A percentile compares a stretch with the other conserved stretches of the same genome.
phyloP scores from a whole-genome alignment of 2,888 invertebrate species.

The Aleiodes alternator region DNA sequence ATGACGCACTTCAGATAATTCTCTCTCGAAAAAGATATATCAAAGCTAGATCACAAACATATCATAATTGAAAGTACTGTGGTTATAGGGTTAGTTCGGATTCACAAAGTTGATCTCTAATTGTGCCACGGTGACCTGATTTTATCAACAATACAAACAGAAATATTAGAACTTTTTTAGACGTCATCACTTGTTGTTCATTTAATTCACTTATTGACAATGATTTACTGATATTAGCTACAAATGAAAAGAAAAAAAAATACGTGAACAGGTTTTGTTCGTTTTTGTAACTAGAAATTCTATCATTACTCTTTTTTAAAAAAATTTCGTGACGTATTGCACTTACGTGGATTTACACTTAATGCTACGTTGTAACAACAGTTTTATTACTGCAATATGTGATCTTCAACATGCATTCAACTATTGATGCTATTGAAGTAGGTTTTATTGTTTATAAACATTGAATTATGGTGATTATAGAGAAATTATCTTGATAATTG shows the following conservation, averaged over 20 bases:
- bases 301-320: background rate
- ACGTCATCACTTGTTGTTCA: background rate
- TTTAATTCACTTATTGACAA: background rate
- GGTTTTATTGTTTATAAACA: background rate
- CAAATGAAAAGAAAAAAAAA: conserved; percentile 21
- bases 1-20: too few relatives aligned
- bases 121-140: conserved; percentile 5
- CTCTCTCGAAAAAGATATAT: too few relatives aligned
- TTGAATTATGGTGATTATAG: too few relatives aligned
- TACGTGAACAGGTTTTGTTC: background rate
- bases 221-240: background rate
- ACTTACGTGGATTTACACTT: conserved; percentile 19
- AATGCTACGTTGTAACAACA: background rate
- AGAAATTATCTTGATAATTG: too few relatives aligned
- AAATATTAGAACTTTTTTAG: background rate
- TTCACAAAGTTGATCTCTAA: background rate
- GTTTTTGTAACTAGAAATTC: conserved; percentile 13
- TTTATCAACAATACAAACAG: conserved; percentile 8
- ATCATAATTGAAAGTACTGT: conserved; percentile 6
- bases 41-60: background rate
- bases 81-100: conserved; percentile 6
- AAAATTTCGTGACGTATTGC: conserved; percentile 8
- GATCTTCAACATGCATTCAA: background rate
- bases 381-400: background rate
- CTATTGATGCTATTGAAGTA: conserved; percentile 10